Percentiles rank a stretch among this genome's conserved stretches.
Evolutionary conservation across 2,113 vertebrate species (phyloP).

Genomic region (Mobula birostris): DNA sequence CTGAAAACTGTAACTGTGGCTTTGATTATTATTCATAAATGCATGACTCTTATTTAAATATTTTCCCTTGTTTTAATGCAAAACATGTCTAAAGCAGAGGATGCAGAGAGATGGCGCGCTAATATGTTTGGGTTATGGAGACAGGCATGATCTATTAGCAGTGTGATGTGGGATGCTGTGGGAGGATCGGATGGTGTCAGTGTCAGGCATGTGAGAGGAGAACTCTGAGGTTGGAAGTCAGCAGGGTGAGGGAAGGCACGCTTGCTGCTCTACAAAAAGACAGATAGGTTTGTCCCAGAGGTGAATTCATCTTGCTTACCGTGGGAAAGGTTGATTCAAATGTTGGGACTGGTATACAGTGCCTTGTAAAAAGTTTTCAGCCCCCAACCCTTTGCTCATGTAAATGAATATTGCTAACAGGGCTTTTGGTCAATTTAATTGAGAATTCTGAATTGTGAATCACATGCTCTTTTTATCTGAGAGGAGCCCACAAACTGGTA

Average conservation of each 20-base stretch:
- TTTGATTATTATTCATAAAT: constrained; percentile 30
- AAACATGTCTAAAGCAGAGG: neutral
- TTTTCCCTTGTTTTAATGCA: neutral
- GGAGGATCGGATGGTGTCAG: neutral
- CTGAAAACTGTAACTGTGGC: neutral
- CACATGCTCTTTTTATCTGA: too few species aligned
- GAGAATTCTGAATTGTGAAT: too few species aligned
- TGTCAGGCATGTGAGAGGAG: neutral
- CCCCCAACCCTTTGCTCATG: too few species aligned
- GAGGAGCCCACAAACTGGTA: too few species aligned
- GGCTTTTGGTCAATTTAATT: too few species aligned
- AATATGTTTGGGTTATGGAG: neutral
- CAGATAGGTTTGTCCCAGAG: neutral
- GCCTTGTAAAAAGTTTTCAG: too few species aligned
- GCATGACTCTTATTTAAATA: neutral
- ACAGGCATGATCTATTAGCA: neutral
- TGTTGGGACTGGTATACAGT: too few species aligned
- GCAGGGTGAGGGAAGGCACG: neutral
- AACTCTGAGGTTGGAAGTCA: neutral
- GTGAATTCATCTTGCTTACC: neutral
- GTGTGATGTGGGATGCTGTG: neutral
- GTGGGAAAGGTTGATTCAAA: too few species aligned
- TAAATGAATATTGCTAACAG: too few species aligned
- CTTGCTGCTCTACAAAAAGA: neutral
- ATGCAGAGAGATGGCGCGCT: neutral